A percentile compares a stretch with the other conserved stretches of the same genome.
These are phyloP conservation scores for Muscicapa adusta DNA, from an alignment of 2,113 vertebrate genomes.

Conservation along the genomic window DNA sequence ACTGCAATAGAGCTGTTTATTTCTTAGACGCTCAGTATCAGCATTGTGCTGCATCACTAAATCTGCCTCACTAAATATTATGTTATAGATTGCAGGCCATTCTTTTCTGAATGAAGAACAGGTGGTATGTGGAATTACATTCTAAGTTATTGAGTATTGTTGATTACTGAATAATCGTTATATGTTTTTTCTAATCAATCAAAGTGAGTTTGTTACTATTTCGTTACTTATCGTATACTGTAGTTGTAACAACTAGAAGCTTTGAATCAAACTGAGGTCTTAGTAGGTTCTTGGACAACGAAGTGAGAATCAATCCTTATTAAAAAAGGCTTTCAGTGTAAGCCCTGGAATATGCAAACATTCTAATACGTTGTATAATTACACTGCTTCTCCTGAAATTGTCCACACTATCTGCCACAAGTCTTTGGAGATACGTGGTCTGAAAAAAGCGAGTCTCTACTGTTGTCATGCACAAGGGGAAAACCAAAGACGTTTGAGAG, in stretches of 20 bases:
- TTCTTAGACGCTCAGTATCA: neutral
- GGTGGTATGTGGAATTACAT: neutral
- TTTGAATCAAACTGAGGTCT: neutral
- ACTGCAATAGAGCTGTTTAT: neutral
- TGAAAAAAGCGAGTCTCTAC: neutral
- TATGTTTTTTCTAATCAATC: neutral
- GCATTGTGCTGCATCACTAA: neutral
- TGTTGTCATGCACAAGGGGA: neutral
- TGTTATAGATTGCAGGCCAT: neutral
- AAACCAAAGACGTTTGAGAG: neutral
- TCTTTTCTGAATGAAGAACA: neutral
- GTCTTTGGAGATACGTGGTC: neutral
- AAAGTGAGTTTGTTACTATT: neutral
- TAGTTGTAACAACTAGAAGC: neutral
- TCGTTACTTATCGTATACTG: neutral
- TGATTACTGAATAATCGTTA: neutral
- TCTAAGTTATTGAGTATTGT: neutral
- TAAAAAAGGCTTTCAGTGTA: neutral
- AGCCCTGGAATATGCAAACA: neutral
- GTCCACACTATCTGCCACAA: neutral
- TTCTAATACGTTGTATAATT: neutral
- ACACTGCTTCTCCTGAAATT: neutral
- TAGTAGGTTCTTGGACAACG: neutral
- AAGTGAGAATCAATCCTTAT: neutral
- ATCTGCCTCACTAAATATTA: neutral